Base-by-base conservation (phyloP, 2,888 invertebrate species). In the Tenthredo mesomela region DNA sequence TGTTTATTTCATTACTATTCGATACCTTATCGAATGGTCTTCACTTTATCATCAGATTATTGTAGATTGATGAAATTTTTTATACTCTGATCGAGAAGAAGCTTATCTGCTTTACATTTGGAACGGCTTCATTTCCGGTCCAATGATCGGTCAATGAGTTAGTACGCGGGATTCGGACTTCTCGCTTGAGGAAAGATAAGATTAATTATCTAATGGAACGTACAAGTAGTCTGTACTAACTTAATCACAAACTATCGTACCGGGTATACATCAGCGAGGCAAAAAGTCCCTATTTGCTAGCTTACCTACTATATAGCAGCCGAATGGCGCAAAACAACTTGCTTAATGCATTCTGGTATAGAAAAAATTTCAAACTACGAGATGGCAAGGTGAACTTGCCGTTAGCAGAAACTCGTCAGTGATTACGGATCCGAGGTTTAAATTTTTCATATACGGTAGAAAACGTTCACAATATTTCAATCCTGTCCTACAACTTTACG, bases 121-220 rank as follows among this genome's bases (percentile, higher is more conserved):
- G 18, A 73, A 73, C 71, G 40, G 15, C 29, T 77, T 33, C 77
- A 77, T 54, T 77, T 77, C 77, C 54, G 77, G 77, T 54, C 54
- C 29, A 25, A 77, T 77, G 50, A 77, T 54, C 77, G 29, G 18
- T 29, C 37, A 54, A 77, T 54, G 77, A 77, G 50, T 77, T 7
- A 37, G 7, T 29, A 50, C 33, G 12, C 7, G 77, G 21, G 77
- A 77, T 54, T 77, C 40, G 77, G 77, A 77, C 54, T 29, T 33
- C 33, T 67, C n/a, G 25, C n/a, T 73, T 21, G 43, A 43, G 18
- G 33, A 33, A 77, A 58, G 80, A 40, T 61, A 40, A 80, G 80
- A 80, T 80, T 80, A 61, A 80, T 80, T 50, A 61, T 77, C 25
- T 61, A 37, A 61, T 61, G 61, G n/a, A 80, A 61, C 80, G 80